Evolutionary conservation across 2,797 vertebrate species (phyloP).

Genomic region (Pipistrellus pygmaeus): DNA sequence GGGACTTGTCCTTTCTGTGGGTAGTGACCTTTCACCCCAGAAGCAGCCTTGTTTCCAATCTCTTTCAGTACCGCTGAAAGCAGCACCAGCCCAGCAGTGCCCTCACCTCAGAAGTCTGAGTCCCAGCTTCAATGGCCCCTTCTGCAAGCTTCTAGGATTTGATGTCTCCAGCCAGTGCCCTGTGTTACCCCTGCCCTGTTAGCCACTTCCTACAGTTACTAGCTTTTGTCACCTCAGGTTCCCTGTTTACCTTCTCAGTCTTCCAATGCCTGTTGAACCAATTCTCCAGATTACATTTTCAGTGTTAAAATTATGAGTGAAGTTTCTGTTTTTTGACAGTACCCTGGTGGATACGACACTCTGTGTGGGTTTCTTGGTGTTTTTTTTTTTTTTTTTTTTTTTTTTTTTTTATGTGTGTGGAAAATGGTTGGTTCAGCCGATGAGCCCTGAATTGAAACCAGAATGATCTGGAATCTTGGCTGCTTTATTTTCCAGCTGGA

Average conservation of each 20-base stretch:
- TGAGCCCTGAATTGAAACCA: slow-evolving; percentile 15
- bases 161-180: background rate
- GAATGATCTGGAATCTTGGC: background rate
- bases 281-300: background rate
- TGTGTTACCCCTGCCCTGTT: too few relatives aligned
- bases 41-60: background rate
- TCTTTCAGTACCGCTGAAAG: background rate
- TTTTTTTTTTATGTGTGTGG: background rate
- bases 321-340: slow-evolving; percentile 2
- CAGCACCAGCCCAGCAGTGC: background rate
- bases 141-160: background rate
- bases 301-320: background rate
- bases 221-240: background rate
- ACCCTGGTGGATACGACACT: background rate
- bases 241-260: background rate
- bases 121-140: background rate
- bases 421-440: background rate
- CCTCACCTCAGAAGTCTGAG: background rate
- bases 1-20: background rate
- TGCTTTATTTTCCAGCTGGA: slow-evolving; percentile 49
- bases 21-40: background rate
- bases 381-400: too few relatives aligned
- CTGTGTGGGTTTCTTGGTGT: background rate
- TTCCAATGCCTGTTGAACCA: background rate
- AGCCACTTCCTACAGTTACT: background rate